Evolutionary conservation across 2,113 vertebrate genomes (phyloP), one percentile per base, ranked within the genome.

Genomic region (Anguilla japonica): DNA sequence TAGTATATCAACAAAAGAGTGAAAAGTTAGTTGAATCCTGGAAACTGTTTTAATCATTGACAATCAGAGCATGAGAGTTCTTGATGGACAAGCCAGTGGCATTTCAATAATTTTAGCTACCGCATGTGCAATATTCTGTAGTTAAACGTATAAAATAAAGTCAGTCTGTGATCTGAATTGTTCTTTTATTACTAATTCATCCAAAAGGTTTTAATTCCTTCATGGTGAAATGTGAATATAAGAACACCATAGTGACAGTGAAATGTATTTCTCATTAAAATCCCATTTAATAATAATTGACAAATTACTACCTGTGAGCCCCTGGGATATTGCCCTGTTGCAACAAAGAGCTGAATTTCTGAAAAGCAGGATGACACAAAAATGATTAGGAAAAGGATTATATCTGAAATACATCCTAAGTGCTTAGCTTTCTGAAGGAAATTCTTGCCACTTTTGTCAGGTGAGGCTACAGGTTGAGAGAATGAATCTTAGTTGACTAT

Each of bases 251-350:
- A 29, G 53, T 63, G 22, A 50, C 63, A 67, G 40, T 2, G 13
- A 56, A 78, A 84, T 84, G 41, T 84, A 29, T 85, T 84, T 75
- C 83, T 83, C 57, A 87, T 87, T 85, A 63, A 43, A 82, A 78
- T 83, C 18, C 22, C 56, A 67, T 60, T 84, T 67, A 82, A 82
- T 86, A 78, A 41, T 88, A 88, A 85, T 79, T 56, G 63, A 9
- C 41, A 60, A 83, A 88, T 83, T 79, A 79, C 16, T 11, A 79
- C 84, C 81, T 41, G 0, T 11, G 46, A 83, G 43, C 46, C 83
- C 81, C 7, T 41, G 41, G 56, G n/a, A 20, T n/a, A 26, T 43
- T 43, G 5, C 34, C 41, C 43, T 50, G 41, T 50, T 71, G 50
- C 34, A 2, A 34, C 16, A 15, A 60, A 13, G 29, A 83, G 34